phyloP scores from a whole-genome alignment of 2,888 invertebrate genomes.

The Noctua janthe region DNA sequence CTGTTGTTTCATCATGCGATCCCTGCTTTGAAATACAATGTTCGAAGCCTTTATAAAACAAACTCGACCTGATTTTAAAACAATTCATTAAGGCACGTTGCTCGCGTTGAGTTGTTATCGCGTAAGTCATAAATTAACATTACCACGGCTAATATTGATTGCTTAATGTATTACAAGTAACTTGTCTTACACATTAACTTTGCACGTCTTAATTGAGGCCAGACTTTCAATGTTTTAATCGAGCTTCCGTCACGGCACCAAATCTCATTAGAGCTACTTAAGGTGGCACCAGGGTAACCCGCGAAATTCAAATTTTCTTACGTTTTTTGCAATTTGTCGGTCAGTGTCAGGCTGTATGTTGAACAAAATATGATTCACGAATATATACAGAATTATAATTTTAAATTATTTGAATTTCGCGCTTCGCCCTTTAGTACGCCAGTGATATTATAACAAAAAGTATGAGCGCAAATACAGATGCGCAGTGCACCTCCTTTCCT shows the following conservation, averaged over 20 bases:
- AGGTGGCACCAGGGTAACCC: too few species aligned
- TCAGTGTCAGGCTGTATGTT: neutral
- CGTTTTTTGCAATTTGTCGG: neutral
- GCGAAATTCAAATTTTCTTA: too few species aligned
- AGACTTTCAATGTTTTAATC: neutral
- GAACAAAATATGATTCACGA: too few species aligned
- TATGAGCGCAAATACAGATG: neutral
- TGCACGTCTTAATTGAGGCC: neutral
- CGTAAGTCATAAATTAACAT: conserved; percentile 17
- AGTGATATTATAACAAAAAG: too few species aligned
- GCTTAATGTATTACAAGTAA: neutral
- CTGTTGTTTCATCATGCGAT: neutral
- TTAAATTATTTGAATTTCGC: too few species aligned
- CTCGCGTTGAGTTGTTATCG: neutral
- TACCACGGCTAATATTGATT: neutral
- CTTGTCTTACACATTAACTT: neutral
- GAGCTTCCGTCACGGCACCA: neutral
- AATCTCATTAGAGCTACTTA: neutral
- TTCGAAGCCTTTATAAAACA: conserved; percentile 6
- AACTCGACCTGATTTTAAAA: conserved; percentile 36
- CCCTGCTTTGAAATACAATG: neutral
- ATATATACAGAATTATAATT: too few species aligned
- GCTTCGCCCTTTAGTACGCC: too few species aligned
- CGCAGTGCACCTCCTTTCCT: neutral
- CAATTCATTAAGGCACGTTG: conserved; percentile 10